Evolutionary conservation across 2,888 invertebrate genomes (phyloP), one percentile per base, ranked within the genome.

Genomic region (Dexiosoma caninum): DNA sequence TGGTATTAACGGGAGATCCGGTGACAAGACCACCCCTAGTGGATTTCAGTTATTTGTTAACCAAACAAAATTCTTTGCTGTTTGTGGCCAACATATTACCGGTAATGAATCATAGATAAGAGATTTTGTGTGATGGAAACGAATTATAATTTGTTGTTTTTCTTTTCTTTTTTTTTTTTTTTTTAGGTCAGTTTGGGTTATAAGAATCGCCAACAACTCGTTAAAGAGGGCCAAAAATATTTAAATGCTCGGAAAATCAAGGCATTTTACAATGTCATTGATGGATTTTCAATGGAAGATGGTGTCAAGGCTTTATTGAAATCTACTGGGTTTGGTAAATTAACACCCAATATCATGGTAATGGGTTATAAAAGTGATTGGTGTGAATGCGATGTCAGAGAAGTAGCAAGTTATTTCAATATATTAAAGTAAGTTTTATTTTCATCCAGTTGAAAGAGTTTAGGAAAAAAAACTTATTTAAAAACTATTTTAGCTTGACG

Each of bases 291-390:
- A 66, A 94, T 96, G 87, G 95, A 96, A 89, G 91, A 92, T 60
- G 98, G 97, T 3, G 95, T 95, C 10, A 94, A 95, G 83, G 95
- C 96, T 6, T 90, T 98, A 49, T 92, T 98, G 89, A 97, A 98
- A 91, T 93, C 96, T 0, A 92, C 95, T 0, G 99, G 99, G 2
- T 94, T 99, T 62, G 99, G 99, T 7, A 95, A 97, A 88, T 92
- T 99, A 80, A 92, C 94, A 55, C 98, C 99, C 12, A 99, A 99
- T 89, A 96, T 98, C 75, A 91, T 99, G 55, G 92, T 99, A 86
- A 94, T 99, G 93, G 99, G 99, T 2, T 99, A 95, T 91, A 99
- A 99, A 90, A 92, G 92, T 9, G 94, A 98, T 88, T 99, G 99
- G 99, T 91, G 92, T 67, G 92, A 92, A 0, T 95, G 96, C 77